Evolutionary conservation across 2,888 invertebrate species (phyloP), one percentile per base, ranked within the genome.

Genomic region (Lydus trimaculatus): DNA sequence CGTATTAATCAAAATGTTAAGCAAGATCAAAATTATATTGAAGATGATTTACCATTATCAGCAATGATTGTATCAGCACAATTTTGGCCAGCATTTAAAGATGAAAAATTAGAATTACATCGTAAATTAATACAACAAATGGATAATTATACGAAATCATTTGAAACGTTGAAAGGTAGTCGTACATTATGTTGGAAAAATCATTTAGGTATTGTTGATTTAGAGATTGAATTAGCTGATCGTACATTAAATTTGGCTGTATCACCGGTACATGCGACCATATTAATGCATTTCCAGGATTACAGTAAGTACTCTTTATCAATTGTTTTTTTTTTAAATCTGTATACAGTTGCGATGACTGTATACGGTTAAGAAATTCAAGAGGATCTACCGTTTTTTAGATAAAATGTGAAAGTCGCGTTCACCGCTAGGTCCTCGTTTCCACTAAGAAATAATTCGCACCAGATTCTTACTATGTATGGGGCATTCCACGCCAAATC

Each of bases 11-110:
- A 93, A 11, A 90, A 94, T 64, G 92, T 96, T 73, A 93, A 94
- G 76, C 91, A 93, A 73, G 93, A 94, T 78, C 87, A 89, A 6
- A 88, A 85, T 75, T 90, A 88, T 75, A 87, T 72, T 15, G 83
- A 84, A 69, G 75, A 66, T 64, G 80, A 75, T 58, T 90, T 94
- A 72, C 89, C 91, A 28, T 89, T 94, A 31, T 91, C 91, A 75
- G 94, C 96, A 0, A 91, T 98, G 86, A 96, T 99, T 76, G 88
- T 99, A n/a, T 99, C 98, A 0, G 96, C 97, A 1, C 98, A 99
- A 84, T 99, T 98, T 87, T 99, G 99, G 99, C 99, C 99, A 0
- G 91, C 95, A 9, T 97, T 98, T 77, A 95, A 97, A 82, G 97
- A 98, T 84, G 97, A 98, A 85, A 94, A 93, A 75, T 87, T 98